A percentile compares a stretch with the other conserved stretches of the same genome.
These are phyloP conservation scores for Arge pagana DNA, from an alignment of 2,888 invertebrate genomes.

Conservation along the genomic window DNA sequence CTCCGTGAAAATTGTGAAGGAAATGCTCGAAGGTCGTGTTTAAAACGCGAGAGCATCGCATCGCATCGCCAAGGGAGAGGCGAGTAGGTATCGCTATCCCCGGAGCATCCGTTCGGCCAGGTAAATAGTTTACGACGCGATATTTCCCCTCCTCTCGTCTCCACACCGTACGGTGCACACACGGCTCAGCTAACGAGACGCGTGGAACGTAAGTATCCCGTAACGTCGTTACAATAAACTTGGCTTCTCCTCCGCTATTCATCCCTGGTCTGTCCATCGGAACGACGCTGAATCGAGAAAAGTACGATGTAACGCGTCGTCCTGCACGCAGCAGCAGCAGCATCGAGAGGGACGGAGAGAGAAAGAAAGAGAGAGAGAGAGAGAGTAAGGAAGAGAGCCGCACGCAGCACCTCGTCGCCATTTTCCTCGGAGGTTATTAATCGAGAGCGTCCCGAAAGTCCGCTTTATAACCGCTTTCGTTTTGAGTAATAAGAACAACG, in stretches of 20 bases:
- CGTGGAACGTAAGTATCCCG: slow-evolving; percentile 29
- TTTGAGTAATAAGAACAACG: slow-evolving; percentile 1
- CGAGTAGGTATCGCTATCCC: slow-evolving; percentile 6
- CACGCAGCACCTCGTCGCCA: too few species aligned
- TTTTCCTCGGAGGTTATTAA: background rate
- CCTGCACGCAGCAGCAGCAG: too few species aligned
- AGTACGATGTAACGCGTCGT: too few species aligned
- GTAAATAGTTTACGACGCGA: slow-evolving; percentile 21
- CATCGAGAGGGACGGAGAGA: too few species aligned
- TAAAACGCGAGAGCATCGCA: too few species aligned
- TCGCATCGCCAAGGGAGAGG: too few species aligned
- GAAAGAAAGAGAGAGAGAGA: too few species aligned
- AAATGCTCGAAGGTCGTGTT: too few species aligned
- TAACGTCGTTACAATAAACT: slow-evolving; percentile 38
- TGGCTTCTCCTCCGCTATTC: slow-evolving; percentile 25
- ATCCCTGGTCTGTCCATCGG: slow-evolving; percentile 8
- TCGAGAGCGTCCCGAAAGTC: background rate
- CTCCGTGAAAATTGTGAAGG: too few species aligned
- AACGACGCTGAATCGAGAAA: too few species aligned
- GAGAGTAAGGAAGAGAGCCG: too few species aligned
- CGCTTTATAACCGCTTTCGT: background rate
- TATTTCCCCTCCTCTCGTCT: slow-evolving; percentile 33
- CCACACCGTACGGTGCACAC: slow-evolving; percentile 31
- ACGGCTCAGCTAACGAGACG: slow-evolving; percentile 31
- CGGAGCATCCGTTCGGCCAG: background rate